phyloP scores from a whole-genome alignment of 2,113 vertebrate species.

The Rousettus leschenaultii region DNA sequence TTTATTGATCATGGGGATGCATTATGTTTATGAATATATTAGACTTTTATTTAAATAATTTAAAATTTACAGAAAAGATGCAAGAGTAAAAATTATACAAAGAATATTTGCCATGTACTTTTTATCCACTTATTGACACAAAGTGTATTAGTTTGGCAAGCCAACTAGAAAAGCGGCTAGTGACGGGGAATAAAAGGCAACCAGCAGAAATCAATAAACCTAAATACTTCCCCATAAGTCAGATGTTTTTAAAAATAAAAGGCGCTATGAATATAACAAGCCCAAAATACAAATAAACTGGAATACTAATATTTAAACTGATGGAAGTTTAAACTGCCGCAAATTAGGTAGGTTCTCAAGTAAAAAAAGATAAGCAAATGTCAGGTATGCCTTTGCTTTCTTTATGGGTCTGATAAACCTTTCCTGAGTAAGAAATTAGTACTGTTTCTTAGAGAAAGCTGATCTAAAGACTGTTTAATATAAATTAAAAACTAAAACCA shows the following conservation, averaged over 20 bases:
- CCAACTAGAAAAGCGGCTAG: background rate
- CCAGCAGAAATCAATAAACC: background rate
- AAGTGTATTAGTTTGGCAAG: background rate
- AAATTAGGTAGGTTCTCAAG: background rate
- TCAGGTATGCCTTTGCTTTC: background rate
- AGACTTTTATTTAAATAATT: background rate
- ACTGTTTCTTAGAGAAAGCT: background rate
- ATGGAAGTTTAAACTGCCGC: background rate
- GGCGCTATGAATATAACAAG: background rate
- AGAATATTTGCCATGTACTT: background rate
- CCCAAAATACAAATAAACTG: background rate
- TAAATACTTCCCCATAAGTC: background rate
- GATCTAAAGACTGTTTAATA: background rate
- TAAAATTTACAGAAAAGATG: background rate
- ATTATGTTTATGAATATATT: background rate
- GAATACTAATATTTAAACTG: background rate
- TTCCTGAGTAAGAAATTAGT: background rate
- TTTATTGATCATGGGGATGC: background rate
- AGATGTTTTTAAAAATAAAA: background rate
- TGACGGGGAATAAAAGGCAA: background rate
- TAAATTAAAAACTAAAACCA: background rate
- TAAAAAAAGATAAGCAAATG: background rate
- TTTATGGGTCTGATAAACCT: background rate
- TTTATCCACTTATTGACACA: background rate
- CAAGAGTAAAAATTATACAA: background rate